Conservation (phyloP, 2,888 invertebrate species). For the Campopleginae sp. region DNA sequence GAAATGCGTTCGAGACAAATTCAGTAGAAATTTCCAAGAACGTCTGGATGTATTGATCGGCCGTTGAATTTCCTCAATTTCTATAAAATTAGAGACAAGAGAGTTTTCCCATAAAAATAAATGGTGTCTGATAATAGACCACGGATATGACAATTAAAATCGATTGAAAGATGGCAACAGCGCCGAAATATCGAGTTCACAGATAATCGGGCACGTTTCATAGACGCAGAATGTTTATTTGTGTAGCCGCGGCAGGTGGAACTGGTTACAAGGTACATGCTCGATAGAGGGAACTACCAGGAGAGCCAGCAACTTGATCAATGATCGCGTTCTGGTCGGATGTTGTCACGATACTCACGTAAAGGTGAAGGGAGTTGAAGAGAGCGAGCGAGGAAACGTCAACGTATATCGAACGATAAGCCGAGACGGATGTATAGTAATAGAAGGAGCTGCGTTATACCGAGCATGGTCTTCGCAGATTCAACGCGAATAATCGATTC, state of each 20-base stretch:
- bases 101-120: background rate
- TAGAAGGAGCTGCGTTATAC: slow-evolving; percentile 38
- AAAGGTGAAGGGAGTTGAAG: slow-evolving; percentile 46
- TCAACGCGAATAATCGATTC: slow-evolving; percentile 74
- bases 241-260: slow-evolving; percentile 18
- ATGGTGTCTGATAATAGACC: background rate
- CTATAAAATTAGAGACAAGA: background rate
- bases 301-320: slow-evolving; percentile 65
- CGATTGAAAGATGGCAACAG: background rate
- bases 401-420: slow-evolving; percentile 66
- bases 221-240: slow-evolving; percentile 24
- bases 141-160: slow-evolving; percentile 18
- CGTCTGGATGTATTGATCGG: background rate
- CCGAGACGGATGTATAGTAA: slow-evolving; percentile 35
- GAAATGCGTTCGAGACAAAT: background rate
- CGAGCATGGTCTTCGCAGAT: slow-evolving; percentile 68
- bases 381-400: slow-evolving; percentile 37
- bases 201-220: background rate
- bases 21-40: background rate
- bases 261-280: slow-evolving; percentile 19
- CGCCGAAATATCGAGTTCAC: slow-evolving; percentile 20
- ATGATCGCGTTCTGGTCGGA: slow-evolving; percentile 67
- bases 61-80: background rate
- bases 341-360: slow-evolving; percentile 68
- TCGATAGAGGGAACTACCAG: slow-evolving; percentile 41